These are phyloP conservation scores for Montifringilla adamsi DNA, from an alignment of 2,113 vertebrate genomes.

Conservation along the genomic window DNA sequence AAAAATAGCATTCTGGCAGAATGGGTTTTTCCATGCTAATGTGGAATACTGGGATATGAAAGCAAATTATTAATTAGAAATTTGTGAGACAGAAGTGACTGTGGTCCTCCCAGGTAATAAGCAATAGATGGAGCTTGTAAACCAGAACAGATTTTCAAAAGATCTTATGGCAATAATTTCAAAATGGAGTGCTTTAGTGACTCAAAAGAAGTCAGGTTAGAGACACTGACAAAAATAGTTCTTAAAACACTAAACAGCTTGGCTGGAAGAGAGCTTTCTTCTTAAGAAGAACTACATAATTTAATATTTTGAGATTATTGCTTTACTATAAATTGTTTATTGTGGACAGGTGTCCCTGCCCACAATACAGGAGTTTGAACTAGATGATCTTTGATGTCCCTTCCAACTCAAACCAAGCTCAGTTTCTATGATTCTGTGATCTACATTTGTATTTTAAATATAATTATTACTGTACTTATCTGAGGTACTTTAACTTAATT, in stretches of 20 bases:
- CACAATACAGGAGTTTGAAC: background rate
- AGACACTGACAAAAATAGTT: background rate
- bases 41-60: background rate
- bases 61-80: background rate
- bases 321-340: background rate
- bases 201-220: background rate
- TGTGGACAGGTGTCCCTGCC: background rate
- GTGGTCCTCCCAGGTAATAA: background rate
- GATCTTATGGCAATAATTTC: background rate
- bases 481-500: background rate
- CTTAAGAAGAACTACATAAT: background rate
- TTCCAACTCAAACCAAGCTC: background rate
- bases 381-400: background rate
- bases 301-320: background rate
- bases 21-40: background rate
- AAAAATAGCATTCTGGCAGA: background rate
- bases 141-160: background rate
- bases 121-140: background rate
- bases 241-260: background rate
- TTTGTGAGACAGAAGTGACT: background rate
- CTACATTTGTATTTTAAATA: background rate
- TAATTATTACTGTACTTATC: background rate
- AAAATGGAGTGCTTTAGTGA: background rate
- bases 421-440: background rate
- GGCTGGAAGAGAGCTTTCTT: background rate